A percentile compares a stretch with the other conserved stretches of the same genome.
phyloP scores from a whole-genome alignment of 2,888 invertebrate species.

The Tromatobia lineatoria region DNA sequence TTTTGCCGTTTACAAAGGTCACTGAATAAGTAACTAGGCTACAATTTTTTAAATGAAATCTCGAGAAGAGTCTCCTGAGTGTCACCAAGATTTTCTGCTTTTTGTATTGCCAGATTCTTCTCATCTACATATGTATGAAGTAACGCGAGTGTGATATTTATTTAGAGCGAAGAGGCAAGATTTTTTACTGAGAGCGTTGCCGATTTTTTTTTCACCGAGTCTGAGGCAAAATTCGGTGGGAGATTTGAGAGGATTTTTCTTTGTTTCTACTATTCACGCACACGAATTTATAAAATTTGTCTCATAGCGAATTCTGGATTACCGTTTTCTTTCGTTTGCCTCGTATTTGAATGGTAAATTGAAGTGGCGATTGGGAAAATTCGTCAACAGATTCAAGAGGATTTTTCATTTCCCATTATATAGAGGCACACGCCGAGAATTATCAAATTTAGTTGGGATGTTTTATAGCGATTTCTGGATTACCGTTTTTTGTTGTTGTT shows the following conservation, averaged over 20 bases:
- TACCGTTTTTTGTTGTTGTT: background rate
- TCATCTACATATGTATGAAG: background rate
- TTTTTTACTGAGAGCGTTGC: background rate
- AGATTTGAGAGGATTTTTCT: no score
- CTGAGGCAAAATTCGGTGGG: background rate
- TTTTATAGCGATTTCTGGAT: background rate
- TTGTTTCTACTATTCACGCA: no score
- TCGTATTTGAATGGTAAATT: no score
- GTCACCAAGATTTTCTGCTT: background rate
- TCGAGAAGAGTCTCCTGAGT: background rate
- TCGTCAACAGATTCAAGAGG: no score
- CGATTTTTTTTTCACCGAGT: background rate
- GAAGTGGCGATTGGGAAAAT: no score
- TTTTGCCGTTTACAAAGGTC: background rate
- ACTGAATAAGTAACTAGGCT: background rate
- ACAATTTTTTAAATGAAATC: background rate
- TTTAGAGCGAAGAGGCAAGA: background rate
- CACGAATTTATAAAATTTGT: no score
- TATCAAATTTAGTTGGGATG: background rate
- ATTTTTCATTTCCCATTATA: background rate
- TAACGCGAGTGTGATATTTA: background rate
- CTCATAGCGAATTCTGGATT: no score
- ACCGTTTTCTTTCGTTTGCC: no score
- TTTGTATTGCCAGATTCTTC: background rate
- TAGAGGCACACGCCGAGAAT: background rate